A percentile compares a stretch with the other conserved stretches of the same genome.
These are phyloP conservation scores for Cololabis saira DNA, from an alignment of 2,113 vertebrate genomes.

Conservation along the genomic window DNA sequence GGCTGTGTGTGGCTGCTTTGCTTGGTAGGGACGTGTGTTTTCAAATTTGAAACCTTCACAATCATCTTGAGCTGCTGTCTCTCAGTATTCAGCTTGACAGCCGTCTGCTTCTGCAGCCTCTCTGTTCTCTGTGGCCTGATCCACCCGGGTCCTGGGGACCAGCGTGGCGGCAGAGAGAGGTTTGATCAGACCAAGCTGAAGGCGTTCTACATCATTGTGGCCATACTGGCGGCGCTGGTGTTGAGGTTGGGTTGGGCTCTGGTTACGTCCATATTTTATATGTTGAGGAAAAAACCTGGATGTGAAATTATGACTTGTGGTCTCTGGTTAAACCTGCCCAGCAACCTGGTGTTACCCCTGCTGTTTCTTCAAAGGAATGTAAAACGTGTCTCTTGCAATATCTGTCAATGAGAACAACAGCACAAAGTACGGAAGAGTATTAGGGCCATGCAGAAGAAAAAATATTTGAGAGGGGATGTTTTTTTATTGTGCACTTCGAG, in stretches of 20 bases:
- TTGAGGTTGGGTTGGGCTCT: neutral
- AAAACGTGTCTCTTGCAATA: no score
- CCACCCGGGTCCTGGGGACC: conserved; percentile 6
- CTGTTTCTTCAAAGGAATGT: no score
- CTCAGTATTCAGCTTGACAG: rapidly evolving
- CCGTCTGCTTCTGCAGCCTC: conserved; percentile 9
- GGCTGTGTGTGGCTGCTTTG: neutral
- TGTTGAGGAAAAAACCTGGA: rapidly evolving
- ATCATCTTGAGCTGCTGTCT: neutral
- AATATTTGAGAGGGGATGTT: no score
- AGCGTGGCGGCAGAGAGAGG: neutral
- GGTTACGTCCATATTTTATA: neutral
- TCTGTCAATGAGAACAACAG: no score
- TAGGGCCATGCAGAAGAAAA: no score
- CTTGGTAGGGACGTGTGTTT: neutral
- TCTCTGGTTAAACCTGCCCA: neutral
- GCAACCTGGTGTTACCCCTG: conserved; percentile 1
- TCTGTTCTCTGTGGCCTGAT: conserved; percentile 16
- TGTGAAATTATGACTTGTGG: neutral
- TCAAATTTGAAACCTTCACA: neutral
- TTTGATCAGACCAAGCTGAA: neutral
- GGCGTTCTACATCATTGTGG: neutral
- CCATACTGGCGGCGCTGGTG: neutral
- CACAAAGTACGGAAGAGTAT: no score
- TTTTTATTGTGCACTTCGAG: no score